Evolutionary conservation across 2,888 invertebrate genomes (phyloP).

Genomic region (Neelides folsomi): DNA sequence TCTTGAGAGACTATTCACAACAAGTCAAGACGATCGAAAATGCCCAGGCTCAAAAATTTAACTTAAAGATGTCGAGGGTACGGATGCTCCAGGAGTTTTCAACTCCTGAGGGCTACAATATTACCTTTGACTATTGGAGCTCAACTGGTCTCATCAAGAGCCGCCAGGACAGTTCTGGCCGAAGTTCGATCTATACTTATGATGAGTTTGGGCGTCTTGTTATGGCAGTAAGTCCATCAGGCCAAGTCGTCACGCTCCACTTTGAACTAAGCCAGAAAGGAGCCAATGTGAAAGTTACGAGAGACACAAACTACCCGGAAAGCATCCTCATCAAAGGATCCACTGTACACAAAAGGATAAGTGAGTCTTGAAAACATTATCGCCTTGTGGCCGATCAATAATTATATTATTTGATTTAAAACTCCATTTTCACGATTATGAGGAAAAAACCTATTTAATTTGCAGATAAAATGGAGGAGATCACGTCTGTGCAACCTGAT

Average conservation of each 20-base stretch:
- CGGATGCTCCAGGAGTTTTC: conserved; percentile 78
- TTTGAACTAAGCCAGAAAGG: conserved; percentile 85
- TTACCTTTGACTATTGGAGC: conserved; percentile 84
- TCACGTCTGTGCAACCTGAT: conserved; percentile 64
- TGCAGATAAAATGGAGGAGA: conserved; percentile 58
- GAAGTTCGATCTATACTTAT: conserved; percentile 85
- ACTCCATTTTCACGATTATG: too few relatives aligned
- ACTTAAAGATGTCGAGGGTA: conserved; percentile 81
- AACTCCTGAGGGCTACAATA: conserved; percentile 84
- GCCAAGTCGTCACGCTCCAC: conserved; percentile 71
- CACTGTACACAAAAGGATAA: conserved; percentile 65
- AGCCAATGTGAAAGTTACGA: conserved; percentile 69
- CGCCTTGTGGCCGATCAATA: background rate
- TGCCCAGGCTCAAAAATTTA: conserved; percentile 80
- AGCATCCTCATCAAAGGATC: conserved; percentile 78
- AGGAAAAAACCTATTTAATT: too few relatives aligned
- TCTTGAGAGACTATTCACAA: conserved; percentile 40
- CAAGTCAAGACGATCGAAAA: conserved; percentile 84
- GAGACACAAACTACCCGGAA: conserved; percentile 67
- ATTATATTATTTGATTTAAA: too few relatives aligned
- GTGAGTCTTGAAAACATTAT: conserved; percentile 29
- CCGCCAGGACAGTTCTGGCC: conserved; percentile 74
- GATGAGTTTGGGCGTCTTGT: conserved; percentile 86
- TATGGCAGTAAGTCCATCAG: conserved; percentile 87
- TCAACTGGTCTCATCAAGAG: conserved; percentile 77